Conservation (phyloP, 2,113 vertebrate genomes). For the Pseudorhombus dupliciocellatus region DNA sequence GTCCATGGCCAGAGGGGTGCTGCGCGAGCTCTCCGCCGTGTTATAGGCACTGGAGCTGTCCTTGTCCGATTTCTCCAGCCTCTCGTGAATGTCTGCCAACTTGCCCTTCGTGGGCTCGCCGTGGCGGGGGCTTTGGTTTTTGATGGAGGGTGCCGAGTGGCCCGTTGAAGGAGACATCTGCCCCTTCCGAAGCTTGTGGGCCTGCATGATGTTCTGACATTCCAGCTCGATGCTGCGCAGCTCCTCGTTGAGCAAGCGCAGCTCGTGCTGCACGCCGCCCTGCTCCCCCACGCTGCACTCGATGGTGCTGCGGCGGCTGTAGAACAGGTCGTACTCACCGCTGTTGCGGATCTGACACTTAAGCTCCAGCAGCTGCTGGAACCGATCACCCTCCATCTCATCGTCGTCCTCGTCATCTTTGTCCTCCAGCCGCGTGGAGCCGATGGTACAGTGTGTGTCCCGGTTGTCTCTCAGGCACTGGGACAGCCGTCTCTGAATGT, state of each 20-base stretch:
- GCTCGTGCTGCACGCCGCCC: conserved; percentile 89
- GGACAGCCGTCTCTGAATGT: conserved; percentile 82
- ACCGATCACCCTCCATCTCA: conserved; percentile 87
- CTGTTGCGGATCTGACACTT: conserved; percentile 95
- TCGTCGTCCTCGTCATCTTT: conserved; percentile 78
- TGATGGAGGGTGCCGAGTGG: conserved; percentile 65
- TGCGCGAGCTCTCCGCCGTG: conserved; percentile 94
- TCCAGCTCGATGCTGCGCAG: conserved; percentile 94
- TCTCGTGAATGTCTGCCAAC: conserved; percentile 87
- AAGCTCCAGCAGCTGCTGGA: conserved; percentile 92
- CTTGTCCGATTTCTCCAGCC: conserved; percentile 94
- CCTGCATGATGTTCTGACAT: conserved; percentile 97
- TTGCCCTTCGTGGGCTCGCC: conserved; percentile 82
- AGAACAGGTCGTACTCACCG: conserved; percentile 93
- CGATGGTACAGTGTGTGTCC: conserved; percentile 64
- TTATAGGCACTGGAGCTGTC: conserved; percentile 98
- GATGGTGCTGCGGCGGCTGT: conserved; percentile 90
- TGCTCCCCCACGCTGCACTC: conserved; percentile 86
- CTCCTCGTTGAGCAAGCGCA: conserved; percentile 95
- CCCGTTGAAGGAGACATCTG: conserved; percentile 80
- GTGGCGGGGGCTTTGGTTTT: conserved; percentile 79
- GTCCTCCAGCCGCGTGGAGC: conserved; percentile 76
- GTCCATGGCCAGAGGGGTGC: conserved; percentile 89
- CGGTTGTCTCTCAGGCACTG: conserved; percentile 81
- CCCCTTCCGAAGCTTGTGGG: conserved; percentile 87